Conservation (phyloP, 2,113 vertebrate genomes). For the Larimichthys polyactis region DNA sequence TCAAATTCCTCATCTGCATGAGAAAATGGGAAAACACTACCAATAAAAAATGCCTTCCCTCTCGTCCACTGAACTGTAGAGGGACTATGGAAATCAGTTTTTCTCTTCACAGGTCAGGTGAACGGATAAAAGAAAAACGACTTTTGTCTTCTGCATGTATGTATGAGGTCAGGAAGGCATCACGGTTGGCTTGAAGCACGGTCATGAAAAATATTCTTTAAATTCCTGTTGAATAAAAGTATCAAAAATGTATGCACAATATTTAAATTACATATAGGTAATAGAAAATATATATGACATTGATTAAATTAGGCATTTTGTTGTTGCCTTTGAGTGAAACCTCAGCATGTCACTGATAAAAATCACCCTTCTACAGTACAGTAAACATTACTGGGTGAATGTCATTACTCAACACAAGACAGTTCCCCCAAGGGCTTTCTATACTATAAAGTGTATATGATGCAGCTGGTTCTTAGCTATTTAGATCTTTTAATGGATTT, state of each 20-base stretch:
- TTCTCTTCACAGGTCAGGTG: conserved; percentile 25
- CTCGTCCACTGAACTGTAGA: conserved; percentile 57
- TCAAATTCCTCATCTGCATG: conserved; percentile 73
- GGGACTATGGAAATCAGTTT: conserved; percentile 54
- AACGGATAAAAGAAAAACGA: conserved; percentile 40
- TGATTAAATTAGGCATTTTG: conserved; percentile 30
- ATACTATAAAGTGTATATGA: neutral
- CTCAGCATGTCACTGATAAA: conserved; percentile 36
- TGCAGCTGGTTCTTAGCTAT: neutral
- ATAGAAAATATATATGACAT: neutral
- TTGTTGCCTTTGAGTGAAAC: conserved; percentile 25
- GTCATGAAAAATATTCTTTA: neutral
- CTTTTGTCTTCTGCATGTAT: conserved; percentile 43
- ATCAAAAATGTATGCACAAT: neutral
- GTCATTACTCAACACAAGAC: conserved; percentile 25
- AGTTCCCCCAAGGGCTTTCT: neutral
- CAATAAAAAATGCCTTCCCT: conserved; percentile 39
- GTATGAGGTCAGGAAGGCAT: conserved; percentile 38
- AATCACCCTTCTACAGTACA: conserved; percentile 4
- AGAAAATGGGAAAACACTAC: conserved; percentile 70
- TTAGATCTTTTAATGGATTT: neutral
- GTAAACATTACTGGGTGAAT: conserved; percentile 10
- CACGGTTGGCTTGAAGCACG: neutral
- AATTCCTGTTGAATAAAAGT: neutral
- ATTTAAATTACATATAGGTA: neutral